phyloP scores from a whole-genome alignment of 1,140 invertebrate genomes.

The Arctopsyche grandis region DNA sequence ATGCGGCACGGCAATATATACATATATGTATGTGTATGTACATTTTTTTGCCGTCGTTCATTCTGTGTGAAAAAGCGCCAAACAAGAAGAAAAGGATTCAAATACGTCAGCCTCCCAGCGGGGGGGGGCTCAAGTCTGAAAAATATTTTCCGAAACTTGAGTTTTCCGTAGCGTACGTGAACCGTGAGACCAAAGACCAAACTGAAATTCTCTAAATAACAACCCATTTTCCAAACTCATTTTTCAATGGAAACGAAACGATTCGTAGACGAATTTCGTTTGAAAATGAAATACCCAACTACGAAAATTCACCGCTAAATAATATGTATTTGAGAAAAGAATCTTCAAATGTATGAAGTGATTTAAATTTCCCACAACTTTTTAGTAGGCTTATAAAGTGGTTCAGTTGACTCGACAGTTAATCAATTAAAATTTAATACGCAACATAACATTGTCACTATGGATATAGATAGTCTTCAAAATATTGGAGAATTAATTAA shows the following conservation, averaged over 20 bases:
- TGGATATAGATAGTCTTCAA: no score
- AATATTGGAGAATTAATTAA: no score
- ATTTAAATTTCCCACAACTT: no score
- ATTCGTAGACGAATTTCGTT: not conserved
- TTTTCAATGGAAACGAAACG: constrained; percentile 1
- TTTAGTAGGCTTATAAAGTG: no score
- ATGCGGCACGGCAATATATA: not conserved
- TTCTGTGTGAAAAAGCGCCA: constrained; percentile 1
- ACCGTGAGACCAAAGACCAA: constrained; percentile 12
- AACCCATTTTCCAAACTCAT: not conserved
- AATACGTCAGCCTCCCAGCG: constrained; percentile 6
- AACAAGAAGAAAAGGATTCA: constrained; percentile 8
- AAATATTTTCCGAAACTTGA: constrained; percentile 16
- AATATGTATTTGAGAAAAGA: no score
- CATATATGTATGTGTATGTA: not conserved
- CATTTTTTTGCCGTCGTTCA: not conserved
- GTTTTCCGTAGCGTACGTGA: constrained; percentile 6
- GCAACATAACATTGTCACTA: no score
- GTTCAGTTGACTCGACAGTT: no score
- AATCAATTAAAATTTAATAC: no score
- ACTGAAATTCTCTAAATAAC: constrained; percentile 28
- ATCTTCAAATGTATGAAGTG: no score
- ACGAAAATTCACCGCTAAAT: not conserved
- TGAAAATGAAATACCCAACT: not conserved
- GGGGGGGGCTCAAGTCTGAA: constrained; percentile 11